Percentiles rank a stretch among this genome's conserved stretches.
Evolutionary conservation across 2,888 invertebrate species (phyloP).

Genomic region (Lasioglossum vierecki): DNA sequence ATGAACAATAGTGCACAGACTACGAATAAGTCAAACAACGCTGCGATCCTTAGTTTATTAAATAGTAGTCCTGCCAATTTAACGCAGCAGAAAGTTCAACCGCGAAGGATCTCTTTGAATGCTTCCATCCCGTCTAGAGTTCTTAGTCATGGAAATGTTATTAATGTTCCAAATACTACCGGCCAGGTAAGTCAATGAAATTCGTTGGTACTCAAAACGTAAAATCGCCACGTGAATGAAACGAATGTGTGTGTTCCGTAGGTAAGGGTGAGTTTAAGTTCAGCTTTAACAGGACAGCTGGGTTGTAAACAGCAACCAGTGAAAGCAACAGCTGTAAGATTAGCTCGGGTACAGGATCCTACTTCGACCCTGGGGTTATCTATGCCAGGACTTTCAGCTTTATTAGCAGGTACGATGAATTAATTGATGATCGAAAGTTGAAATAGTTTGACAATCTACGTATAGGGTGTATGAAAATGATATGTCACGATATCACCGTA

Average conservation of each 20-base stretch:
- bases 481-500: too few relatives aligned
- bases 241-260: constrained; percentile 41
- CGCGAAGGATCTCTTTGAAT: constrained; percentile 81
- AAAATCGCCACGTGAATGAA: neutral
- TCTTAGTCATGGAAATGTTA: constrained; percentile 82
- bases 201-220: neutral
- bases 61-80: constrained; percentile 91
- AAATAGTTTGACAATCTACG: too few relatives aligned
- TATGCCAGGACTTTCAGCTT: constrained; percentile 86
- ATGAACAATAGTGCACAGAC: constrained; percentile 83
- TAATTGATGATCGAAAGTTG: neutral
- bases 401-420: constrained; percentile 84
- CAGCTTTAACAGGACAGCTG: constrained; percentile 80
- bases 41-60: constrained; percentile 91
- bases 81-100: constrained; percentile 80
- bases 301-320: constrained; percentile 83
- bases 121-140: constrained; percentile 80
- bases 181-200: constrained; percentile 76
- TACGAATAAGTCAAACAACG: constrained; percentile 86
- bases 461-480: too few relatives aligned
- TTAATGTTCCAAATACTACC: constrained; percentile 82
- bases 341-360: constrained; percentile 83
- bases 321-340: constrained; percentile 84
- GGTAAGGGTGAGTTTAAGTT: constrained; percentile 82
- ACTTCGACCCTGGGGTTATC: constrained; percentile 85